phyloP scores from a whole-genome alignment of 2,888 invertebrate genomes.

The Holacanthella duospinosa region DNA sequence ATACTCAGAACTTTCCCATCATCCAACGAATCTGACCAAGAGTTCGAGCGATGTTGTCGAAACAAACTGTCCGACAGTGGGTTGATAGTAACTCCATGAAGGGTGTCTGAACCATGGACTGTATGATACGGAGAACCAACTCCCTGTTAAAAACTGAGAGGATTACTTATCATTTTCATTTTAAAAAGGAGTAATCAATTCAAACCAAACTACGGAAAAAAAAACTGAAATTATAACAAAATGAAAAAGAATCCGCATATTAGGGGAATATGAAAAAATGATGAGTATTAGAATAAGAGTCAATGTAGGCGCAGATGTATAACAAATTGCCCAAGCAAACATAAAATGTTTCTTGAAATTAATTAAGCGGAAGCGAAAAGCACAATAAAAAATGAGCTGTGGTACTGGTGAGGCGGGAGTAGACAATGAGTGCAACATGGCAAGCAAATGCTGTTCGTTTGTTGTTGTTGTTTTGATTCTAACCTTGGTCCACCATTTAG shows the following conservation, averaged over 20 bases:
- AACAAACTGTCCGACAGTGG: slow-evolving; percentile 43
- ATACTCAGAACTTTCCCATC: slow-evolving; percentile 45
- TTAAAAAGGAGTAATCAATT: not conserved
- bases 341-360: no score
- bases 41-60: slow-evolving; percentile 66
- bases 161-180: not conserved
- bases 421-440: no score
- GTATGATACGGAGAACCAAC: slow-evolving; percentile 83
- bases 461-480: slow-evolving; percentile 39
- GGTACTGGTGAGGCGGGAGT: no score
- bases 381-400: no score
- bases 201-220: slow-evolving; percentile 37
- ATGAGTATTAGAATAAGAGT: not conserved
- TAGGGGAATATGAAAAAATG: no score
- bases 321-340: no score
- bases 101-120: slow-evolving; percentile 68
- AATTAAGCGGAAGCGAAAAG: no score
- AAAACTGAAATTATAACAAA: no score
- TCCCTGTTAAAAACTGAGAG: slow-evolving; percentile 49
- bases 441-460: no score
- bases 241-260: no score
- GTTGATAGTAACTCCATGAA: slow-evolving; percentile 65
- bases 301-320: no score
- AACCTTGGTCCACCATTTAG: slow-evolving; percentile 56
- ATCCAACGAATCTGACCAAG: slow-evolving; percentile 77